Evolutionary conservation across 2,888 invertebrate genomes (phyloP).

Genomic region (Coelopa pilipes): DNA sequence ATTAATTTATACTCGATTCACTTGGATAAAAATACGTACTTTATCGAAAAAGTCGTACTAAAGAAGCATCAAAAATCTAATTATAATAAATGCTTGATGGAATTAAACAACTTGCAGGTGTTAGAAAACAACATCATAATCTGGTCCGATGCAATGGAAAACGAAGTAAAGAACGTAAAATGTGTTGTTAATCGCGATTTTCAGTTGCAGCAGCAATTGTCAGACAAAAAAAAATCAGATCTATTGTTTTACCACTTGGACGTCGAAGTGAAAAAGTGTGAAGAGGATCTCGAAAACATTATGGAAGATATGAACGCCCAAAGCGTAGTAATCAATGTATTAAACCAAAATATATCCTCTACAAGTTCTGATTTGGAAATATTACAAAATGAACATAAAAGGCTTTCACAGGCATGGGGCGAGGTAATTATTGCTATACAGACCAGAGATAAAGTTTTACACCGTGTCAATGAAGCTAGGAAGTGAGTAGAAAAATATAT

Average conservation of each 20-base stretch:
- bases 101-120: constrained; percentile 59
- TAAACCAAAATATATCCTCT: constrained; percentile 73
- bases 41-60: constrained; percentile 56
- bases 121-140: constrained; percentile 61
- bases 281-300: constrained; percentile 71
- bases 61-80: constrained; percentile 55
- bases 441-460: constrained; percentile 75
- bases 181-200: constrained; percentile 63
- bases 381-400: constrained; percentile 76
- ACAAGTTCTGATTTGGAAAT: constrained; percentile 80
- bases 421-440: constrained; percentile 77
- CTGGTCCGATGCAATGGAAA: constrained; percentile 63
- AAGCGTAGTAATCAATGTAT: constrained; percentile 71
- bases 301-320: constrained; percentile 76
- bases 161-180: constrained; percentile 62
- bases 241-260: constrained; percentile 75
- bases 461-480: constrained; percentile 72
- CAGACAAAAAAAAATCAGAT: constrained; percentile 69
- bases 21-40: constrained; percentile 38
- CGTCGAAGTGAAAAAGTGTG: constrained; percentile 77
- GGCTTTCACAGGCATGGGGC: constrained; percentile 79
- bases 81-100: constrained; percentile 58
- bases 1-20: no score
- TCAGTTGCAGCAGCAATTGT: constrained; percentile 63
- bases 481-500: constrained; percentile 64